A percentile compares a stretch with the other conserved stretches of the same genome.
Evolutionary conservation across 2,888 invertebrate genomes (phyloP).

Genomic region (Archips xylosteana): DNA sequence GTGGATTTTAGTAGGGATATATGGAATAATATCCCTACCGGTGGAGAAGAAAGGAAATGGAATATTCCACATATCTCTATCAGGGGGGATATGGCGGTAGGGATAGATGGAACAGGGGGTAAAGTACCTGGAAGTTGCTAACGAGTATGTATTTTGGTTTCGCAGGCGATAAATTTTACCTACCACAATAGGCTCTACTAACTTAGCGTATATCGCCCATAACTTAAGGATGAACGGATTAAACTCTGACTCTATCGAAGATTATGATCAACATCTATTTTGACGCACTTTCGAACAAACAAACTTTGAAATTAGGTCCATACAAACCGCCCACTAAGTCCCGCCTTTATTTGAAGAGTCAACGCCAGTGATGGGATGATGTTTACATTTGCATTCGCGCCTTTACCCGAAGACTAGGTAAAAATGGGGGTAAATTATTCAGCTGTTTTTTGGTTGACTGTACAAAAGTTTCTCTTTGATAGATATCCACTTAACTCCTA

Average conservation of each 20-base stretch:
- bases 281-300: not conserved
- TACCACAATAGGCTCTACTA: not conserved
- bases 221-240: not conserved
- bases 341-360: not conserved
- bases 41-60: too few species aligned
- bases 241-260: not conserved
- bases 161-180: not conserved
- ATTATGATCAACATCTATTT: not conserved
- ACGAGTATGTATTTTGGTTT: not conserved
- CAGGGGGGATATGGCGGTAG: too few species aligned
- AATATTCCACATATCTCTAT: too few species aligned
- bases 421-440: too few species aligned
- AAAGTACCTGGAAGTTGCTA: too few species aligned
- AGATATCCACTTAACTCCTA: too few species aligned
- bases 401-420: too few species aligned
- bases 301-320: constrained; percentile 1
- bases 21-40: too few species aligned
- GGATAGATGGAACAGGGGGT: too few species aligned
- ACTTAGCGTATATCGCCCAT: not conserved
- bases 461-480: too few species aligned
- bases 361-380: not conserved
- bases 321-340: not conserved
- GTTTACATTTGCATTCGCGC: not conserved
- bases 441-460: too few species aligned
- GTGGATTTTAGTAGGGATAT: too few species aligned